These are phyloP conservation scores for Bombus consobrinus DNA, from an alignment of 1,140 invertebrate species.

Conservation along the genomic window DNA sequence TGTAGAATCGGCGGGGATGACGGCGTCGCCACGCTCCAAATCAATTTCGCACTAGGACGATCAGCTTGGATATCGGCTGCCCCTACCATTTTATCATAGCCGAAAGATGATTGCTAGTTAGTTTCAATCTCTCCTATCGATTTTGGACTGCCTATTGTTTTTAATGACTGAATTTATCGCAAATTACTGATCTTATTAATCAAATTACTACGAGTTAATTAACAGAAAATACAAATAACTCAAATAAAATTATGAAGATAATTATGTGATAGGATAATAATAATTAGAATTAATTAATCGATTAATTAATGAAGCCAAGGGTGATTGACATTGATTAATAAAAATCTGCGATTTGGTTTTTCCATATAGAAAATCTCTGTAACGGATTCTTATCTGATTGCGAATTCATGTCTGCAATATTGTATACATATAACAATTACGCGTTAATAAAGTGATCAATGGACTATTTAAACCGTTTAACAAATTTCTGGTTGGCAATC, in stretches of 20 bases:
- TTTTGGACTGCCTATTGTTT: background rate
- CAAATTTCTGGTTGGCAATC: no score
- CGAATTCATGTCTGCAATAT: background rate
- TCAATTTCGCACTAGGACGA: conserved; percentile 18
- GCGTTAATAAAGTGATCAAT: no score
- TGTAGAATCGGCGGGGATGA: conserved; percentile 27
- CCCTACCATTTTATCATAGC: background rate
- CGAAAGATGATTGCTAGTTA: background rate
- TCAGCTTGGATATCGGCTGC: background rate
- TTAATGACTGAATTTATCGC: background rate
- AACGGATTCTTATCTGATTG: background rate
- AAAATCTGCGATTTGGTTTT: background rate
- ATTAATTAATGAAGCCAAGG: background rate
- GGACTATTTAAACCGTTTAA: no score
- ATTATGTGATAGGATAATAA: no score
- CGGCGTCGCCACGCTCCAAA: background rate
- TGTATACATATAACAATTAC: no score
- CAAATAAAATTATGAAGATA: no score
- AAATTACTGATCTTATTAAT: no score
- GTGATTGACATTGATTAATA: background rate
- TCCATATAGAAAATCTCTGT: background rate
- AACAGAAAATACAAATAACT: background rate
- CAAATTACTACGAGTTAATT: background rate
- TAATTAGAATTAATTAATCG: background rate
- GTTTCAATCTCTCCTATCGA: background rate